phyloP scores from a whole-genome alignment of 30 jellyfish, hydroid and myxozoan genomes.

The Aurelia aurita complex sp. Pacific region DNA sequence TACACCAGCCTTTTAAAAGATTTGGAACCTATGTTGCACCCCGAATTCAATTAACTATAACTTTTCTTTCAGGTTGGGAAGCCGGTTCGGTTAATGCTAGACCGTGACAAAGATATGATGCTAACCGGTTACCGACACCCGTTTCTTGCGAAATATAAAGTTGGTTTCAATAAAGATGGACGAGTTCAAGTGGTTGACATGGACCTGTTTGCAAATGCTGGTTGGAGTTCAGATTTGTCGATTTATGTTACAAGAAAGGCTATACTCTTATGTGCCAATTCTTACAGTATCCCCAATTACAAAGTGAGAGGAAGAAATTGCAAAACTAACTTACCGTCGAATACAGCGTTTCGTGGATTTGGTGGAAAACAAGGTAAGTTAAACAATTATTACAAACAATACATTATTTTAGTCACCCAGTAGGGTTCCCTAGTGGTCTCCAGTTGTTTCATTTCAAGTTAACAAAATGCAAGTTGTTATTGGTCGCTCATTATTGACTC shows the following conservation, averaged over 20 bases:
- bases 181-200: conserved; percentile 4
- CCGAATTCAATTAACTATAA: neutral
- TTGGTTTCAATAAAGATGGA: conserved; percentile 43
- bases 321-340: conserved; percentile 32
- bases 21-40: neutral
- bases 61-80: conserved; percentile 2
- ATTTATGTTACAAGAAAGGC: neutral
- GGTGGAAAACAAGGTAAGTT: conserved; percentile 27
- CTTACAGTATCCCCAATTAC: conserved; percentile 19
- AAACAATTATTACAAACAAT: neutral
- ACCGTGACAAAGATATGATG: conserved; percentile 37
- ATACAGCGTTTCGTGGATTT: conserved; percentile 52
- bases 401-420: too few species aligned
- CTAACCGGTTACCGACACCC: conserved; percentile 39
- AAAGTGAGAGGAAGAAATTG: conserved; percentile 13
- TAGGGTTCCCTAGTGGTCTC: too few species aligned
- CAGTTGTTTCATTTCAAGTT: too few species aligned
- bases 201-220: conserved; percentile 26
- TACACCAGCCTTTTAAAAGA: too few species aligned
- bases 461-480: too few species aligned
- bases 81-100: conserved; percentile 33
- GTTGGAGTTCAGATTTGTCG: conserved; percentile 48
- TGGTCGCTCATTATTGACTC: too few species aligned
- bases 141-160: conserved; percentile 33
- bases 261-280: neutral